Base-by-base conservation (phyloP, 2,113 vertebrate genomes). In the Acrocephalus arundinaceus region DNA sequence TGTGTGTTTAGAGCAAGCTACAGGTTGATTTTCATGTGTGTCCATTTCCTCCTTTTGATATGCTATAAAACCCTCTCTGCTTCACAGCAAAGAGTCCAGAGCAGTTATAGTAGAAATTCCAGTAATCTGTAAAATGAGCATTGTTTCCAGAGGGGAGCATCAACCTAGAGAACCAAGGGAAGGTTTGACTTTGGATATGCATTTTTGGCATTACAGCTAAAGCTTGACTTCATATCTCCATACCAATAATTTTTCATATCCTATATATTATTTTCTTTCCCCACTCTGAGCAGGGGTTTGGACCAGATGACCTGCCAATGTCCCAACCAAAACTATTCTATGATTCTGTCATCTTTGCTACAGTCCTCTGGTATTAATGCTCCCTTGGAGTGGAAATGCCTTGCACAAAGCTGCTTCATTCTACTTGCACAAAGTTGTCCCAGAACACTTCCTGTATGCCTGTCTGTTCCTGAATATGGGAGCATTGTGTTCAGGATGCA, bases 1-100 rank as follows among this genome's bases (percentile, higher is more conserved):
- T 89, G 72, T 96, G 83, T 88, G 95, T 97, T 96, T 72, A 94
- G 85, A 92, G 91, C 77, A 94, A 85, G 77, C 87, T 74, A 65
- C 46, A 54, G 39, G 45, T 49, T 90, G 74, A 85, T 55, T 45
- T 55, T 52, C 71, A n/a, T 57, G 22, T 63, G 48, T 95, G 83
- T 81, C 39, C 48, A 24, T 49, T 58, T 51, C 84, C 45, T 43
- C 67, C 84, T 88, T 96, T 96, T 92, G 74, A 59, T 81, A 58
- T 35, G 54, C 20, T 65, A 43, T 35, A 52, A 85, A 79, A 61
- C 28, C 4, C 19, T 63, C 57, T 83, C n/a, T 87, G 46, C 90
- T 86, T 88, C 22, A 6, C 18, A 66, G 58, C 45, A 28, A 87
- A 72, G 81, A 82, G 45, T 83, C 39, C 79, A 87, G 86, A 70